phyloP scores from a whole-genome alignment of 2,113 vertebrate species.

The Dunckerocampus dactyliophorus region DNA sequence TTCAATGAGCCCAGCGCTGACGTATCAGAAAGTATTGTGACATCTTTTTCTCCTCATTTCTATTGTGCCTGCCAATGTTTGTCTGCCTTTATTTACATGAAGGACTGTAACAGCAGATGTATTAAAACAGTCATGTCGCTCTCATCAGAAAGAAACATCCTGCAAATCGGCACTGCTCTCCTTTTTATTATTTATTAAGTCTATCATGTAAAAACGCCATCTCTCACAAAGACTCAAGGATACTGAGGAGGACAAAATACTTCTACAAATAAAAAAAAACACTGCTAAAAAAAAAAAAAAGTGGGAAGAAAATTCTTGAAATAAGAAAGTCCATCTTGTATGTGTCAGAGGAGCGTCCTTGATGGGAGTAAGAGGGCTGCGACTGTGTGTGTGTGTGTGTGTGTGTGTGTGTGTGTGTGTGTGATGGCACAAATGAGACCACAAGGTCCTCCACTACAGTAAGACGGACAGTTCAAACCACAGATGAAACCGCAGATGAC shows the following conservation, averaged over 20 bases:
- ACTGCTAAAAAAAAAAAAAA: not conserved
- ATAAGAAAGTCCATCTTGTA: slow-evolving; percentile 39
- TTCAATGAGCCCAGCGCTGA: not conserved
- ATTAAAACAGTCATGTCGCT: not conserved
- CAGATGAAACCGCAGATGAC: slow-evolving; percentile 31
- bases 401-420: slow-evolving; percentile 9
- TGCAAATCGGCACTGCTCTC: no score
- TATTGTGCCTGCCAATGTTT: not conserved
- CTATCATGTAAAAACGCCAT: no score
- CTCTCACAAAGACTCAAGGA: no score
- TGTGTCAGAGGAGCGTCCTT: slow-evolving; percentile 22
- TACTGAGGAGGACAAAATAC: no score
- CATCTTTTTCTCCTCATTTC: not conserved
- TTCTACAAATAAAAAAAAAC: no score
- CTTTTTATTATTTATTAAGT: no score
- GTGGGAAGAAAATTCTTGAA: slow-evolving; percentile 25
- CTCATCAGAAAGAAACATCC: not conserved
- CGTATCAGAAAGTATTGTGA: not conserved
- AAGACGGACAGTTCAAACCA: slow-evolving; percentile 47
- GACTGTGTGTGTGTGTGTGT: slow-evolving; percentile 14
- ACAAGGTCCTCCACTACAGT: slow-evolving; percentile 32
- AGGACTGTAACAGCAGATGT: not conserved
- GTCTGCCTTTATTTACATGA: not conserved
- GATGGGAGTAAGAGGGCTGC: slow-evolving; percentile 28
- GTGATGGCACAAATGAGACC: slow-evolving; percentile 50